phyloP scores from a whole-genome alignment of 2,797 vertebrate species.

The Rhabdophis nuchalis region DNA sequence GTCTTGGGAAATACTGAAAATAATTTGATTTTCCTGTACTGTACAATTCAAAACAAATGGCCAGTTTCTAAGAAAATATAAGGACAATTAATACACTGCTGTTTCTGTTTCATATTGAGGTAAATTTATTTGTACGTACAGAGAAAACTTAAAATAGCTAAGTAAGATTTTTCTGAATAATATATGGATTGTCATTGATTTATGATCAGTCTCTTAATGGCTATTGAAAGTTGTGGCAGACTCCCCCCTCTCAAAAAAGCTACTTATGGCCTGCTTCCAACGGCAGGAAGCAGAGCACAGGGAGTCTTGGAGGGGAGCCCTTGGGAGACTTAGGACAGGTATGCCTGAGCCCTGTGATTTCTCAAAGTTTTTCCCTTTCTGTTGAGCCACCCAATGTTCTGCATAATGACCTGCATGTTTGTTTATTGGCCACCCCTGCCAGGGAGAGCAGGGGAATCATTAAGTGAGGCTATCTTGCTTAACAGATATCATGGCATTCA shows the following conservation, averaged over 20 bases:
- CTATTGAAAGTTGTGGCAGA: too few species aligned
- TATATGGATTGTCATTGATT: neutral
- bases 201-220: too few species aligned
- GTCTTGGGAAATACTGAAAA: neutral
- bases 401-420: too few species aligned
- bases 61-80: neutral
- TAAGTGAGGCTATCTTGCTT: neutral
- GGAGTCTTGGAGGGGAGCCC: too few species aligned
- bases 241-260: too few species aligned
- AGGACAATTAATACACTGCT: neutral
- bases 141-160: fast-evolving
- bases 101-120: neutral
- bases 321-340: too few species aligned
- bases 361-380: too few species aligned
- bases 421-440: too few species aligned
- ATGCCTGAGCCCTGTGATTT: too few species aligned
- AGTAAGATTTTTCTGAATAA: neutral
- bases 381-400: too few species aligned
- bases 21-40: neutral
- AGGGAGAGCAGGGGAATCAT: neutral
- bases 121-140: neutral
- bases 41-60: neutral
- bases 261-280: too few species aligned
- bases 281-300: too few species aligned
- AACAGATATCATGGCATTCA: neutral